Evolutionary conservation across 2,888 invertebrate species (phyloP).

Genomic region (Nemurella pictetii): DNA sequence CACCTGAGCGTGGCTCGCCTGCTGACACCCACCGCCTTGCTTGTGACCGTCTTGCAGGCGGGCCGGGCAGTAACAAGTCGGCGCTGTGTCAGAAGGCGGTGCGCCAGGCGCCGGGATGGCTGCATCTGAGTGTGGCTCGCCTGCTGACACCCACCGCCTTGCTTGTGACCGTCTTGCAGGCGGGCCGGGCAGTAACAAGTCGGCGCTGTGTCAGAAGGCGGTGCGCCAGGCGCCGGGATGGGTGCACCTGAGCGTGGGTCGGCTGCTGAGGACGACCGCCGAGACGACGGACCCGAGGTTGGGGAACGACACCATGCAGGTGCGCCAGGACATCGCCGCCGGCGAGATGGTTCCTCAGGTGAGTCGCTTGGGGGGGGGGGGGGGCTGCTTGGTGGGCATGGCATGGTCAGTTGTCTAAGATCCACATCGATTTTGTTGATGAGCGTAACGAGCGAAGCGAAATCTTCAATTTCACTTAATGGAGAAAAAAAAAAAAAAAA

Average conservation of each 20-base stretch:
- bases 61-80: no score
- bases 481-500: no score
- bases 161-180: slow-evolving; percentile 55
- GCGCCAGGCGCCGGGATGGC: no score
- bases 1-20: slow-evolving; percentile 80
- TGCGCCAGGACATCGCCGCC: slow-evolving; percentile 70
- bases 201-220: slow-evolving; percentile 73
- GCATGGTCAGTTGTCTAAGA: no score
- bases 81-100: no score
- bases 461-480: no score
- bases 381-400: no score
- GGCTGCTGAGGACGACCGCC: slow-evolving; percentile 72
- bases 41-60: no score
- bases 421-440: no score
- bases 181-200: slow-evolving; percentile 91
- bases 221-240: slow-evolving; percentile 70
- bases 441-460: no score
- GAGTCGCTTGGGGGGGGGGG: no score
- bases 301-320: slow-evolving; percentile 61
- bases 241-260: slow-evolving; percentile 79
- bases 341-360: slow-evolving; percentile 77
- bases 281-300: slow-evolving; percentile 63
- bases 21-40: slow-evolving; percentile 73
- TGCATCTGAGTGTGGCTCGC: neutral
- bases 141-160: neutral